Conservation (phyloP, 1,140 invertebrate genomes). For the Aleiodes sp. region DNA sequence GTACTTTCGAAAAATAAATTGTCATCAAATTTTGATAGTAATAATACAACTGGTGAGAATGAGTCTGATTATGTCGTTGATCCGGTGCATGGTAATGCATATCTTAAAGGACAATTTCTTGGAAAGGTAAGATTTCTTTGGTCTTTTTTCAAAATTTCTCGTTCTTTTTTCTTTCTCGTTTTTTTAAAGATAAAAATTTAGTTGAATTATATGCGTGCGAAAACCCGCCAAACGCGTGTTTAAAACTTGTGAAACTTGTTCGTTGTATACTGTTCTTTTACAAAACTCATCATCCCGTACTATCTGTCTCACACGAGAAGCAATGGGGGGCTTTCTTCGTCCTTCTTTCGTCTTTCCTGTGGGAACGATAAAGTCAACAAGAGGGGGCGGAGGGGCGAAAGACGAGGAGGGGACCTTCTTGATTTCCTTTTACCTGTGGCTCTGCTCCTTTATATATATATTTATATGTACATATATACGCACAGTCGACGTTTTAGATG, state of each 20-base stretch:
- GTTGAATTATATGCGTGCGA: background rate
- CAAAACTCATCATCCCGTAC: too few relatives aligned
- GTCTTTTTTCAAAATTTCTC: background rate
- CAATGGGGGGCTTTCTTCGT: background rate
- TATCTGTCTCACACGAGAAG: background rate
- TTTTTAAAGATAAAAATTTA: background rate
- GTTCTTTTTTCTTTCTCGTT: slow-evolving; percentile 11
- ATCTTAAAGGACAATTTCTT: slow-evolving; percentile 67
- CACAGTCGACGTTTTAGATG: too few relatives aligned
- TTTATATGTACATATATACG: too few relatives aligned
- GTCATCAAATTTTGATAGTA: slow-evolving; percentile 43
- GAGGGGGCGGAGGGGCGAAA: too few relatives aligned
- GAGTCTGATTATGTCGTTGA: slow-evolving; percentile 68
- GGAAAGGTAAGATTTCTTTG: slow-evolving; percentile 63
- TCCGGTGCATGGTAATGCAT: slow-evolving; percentile 64
- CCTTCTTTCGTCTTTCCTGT: slow-evolving; percentile 20
- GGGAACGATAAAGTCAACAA: too few relatives aligned
- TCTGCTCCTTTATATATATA: background rate
- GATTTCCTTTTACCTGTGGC: slow-evolving; percentile 36
- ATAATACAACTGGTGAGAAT: slow-evolving; percentile 48
- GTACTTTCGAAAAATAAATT: slow-evolving; percentile 23
- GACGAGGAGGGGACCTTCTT: background rate
- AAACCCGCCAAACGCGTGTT: slow-evolving; percentile 26
- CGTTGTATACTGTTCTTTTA: background rate
- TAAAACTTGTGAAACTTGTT: slow-evolving; percentile 11